phyloP scores from a whole-genome alignment of 37 sponge, comb jelly and placozoan species.

The Mnemiopsis leidyi region DNA sequence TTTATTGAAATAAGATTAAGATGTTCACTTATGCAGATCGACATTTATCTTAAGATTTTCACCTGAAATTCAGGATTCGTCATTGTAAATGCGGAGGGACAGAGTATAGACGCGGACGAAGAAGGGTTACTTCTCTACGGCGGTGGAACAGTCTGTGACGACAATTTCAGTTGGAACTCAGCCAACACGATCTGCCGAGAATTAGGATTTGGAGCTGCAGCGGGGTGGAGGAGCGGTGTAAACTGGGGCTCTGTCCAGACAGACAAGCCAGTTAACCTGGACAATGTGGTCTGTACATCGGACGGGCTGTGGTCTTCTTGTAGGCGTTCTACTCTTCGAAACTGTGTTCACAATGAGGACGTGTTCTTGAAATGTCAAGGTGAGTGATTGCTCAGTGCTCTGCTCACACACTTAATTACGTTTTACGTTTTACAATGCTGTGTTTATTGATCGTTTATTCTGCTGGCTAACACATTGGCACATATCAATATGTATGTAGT shows the following conservation, averaged over 20 bases:
- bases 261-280: background rate
- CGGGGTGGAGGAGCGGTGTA: background rate
- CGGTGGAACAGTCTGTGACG: conserved; percentile 3
- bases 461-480: too few relatives aligned
- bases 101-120: background rate
- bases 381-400: background rate
- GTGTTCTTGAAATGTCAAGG: conserved; percentile 27
- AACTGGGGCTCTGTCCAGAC: background rate
- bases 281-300: background rate
- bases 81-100: background rate
- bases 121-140: background rate
- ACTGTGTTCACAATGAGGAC: conserved; percentile 12
- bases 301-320: background rate
- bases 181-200: background rate
- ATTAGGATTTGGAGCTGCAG: background rate
- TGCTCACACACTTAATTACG: too few relatives aligned
- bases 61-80: too few relatives aligned
- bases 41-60: too few relatives aligned
- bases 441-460: too few relatives aligned
- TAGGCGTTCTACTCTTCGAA: background rate
- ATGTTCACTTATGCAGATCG: too few relatives aligned
- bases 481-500: too few relatives aligned
- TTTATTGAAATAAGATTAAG: too few relatives aligned
- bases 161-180: background rate
- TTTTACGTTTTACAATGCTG: too few relatives aligned